These are phyloP conservation scores for Nasonia giraulti DNA, from an alignment of 1,140 invertebrate genomes.

Conservation along the genomic window DNA sequence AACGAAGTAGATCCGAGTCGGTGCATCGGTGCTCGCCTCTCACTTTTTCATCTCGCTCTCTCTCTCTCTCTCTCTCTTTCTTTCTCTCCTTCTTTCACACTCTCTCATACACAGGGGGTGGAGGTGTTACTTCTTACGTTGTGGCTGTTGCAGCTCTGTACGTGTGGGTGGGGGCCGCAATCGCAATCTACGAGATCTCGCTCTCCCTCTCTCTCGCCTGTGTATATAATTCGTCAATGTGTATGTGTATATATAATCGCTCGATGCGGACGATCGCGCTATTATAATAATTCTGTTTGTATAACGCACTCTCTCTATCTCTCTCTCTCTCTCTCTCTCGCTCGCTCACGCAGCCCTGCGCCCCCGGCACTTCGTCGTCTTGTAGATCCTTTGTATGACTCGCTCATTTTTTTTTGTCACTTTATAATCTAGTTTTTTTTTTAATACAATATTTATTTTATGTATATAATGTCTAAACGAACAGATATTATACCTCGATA, in stretches of 20 bases:
- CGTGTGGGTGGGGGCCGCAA: neutral
- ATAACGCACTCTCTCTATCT: neutral
- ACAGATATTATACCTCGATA: slow-evolving; percentile 70
- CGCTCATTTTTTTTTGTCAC: slow-evolving; percentile 21
- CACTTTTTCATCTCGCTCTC: neutral
- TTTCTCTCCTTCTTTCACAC: neutral
- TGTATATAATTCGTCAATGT: neutral
- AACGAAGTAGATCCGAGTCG: slow-evolving; percentile 22
- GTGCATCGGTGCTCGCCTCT: neutral
- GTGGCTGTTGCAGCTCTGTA: neutral
- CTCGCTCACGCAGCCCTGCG: neutral
- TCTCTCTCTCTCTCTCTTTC: neutral
- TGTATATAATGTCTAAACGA: slow-evolving; percentile 69
- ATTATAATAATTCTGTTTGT: neutral
- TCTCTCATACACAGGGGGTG: neutral
- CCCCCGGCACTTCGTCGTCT: slow-evolving; percentile 30
- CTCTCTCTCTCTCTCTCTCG: neutral
- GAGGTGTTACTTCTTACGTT: neutral
- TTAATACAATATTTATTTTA: slow-evolving; percentile 61
- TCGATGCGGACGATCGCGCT: neutral
- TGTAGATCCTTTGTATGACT: slow-evolving; percentile 5
- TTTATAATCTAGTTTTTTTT: slow-evolving; percentile 33
- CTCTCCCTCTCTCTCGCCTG: neutral
- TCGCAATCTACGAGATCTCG: neutral
- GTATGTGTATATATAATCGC: neutral